These are phyloP conservation scores for Drosophila pseudoobscura DNA, from an alignment of 1,140 invertebrate species.

Conservation along the genomic window DNA sequence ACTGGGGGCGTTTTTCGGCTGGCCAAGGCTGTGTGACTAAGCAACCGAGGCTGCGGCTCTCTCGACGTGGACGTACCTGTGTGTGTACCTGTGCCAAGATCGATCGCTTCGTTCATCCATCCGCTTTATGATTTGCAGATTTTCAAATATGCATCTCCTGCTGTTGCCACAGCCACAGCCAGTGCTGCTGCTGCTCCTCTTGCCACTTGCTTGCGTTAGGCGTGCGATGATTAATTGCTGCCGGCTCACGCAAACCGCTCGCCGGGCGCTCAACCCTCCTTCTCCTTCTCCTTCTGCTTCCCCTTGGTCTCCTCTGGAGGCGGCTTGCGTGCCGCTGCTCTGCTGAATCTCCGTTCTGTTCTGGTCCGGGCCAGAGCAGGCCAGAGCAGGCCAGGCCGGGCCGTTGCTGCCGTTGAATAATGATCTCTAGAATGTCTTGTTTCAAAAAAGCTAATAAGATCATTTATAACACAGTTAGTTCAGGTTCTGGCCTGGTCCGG, in stretches of 20 bases:
- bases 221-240: constrained; percentile 80
- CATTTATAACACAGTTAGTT: constrained; percentile 81
- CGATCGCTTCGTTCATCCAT: constrained; percentile 48
- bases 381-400: not conserved
- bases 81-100: constrained; percentile 34
- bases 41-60: constrained; percentile 46
- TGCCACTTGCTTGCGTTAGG: constrained; percentile 58
- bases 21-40: constrained; percentile 68
- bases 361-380: not conserved
- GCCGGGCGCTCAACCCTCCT: not conserved
- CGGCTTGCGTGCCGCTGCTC: constrained; percentile 49
- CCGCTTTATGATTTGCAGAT: constrained; percentile 77
- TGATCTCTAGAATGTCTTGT: constrained; percentile 79
- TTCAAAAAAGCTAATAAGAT: constrained; percentile 82
- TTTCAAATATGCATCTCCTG: constrained; percentile 80
- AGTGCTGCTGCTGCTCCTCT: constrained; percentile 13
- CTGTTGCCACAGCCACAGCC: constrained; percentile 34
- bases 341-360: constrained; percentile 39
- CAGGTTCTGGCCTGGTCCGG: constrained; percentile 40
- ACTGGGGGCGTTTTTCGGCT: constrained; percentile 58
- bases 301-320: no score
- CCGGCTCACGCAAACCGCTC: constrained; percentile 66
- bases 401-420: constrained; percentile 59
- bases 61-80: not conserved
- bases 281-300: no score